Conservation (phyloP, 2,888 invertebrate species). For the Falcaria lacertinaria region DNA sequence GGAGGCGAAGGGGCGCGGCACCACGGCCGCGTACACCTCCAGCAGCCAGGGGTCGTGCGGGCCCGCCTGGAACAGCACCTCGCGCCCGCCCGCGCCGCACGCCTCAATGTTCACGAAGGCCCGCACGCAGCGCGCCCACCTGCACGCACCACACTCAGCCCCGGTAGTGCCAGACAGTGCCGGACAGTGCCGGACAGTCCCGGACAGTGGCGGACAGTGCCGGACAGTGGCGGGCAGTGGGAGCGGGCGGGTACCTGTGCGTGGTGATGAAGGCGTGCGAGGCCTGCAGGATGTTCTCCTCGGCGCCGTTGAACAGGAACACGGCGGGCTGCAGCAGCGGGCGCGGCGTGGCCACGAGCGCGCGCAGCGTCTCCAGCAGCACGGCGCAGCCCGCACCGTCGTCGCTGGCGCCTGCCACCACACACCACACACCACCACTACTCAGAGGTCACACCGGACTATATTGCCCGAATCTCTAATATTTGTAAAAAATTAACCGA, state of each 20-base stretch:
- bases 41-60: constrained; percentile 84
- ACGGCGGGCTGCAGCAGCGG: constrained; percentile 87
- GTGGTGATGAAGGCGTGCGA: constrained; percentile 95
- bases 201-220: too few species aligned
- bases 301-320: constrained; percentile 94
- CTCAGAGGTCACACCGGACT: too few species aligned
- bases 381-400: constrained; percentile 94
- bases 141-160: too few species aligned
- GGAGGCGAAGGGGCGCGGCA: constrained; percentile 91
- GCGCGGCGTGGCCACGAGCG: constrained; percentile 79
- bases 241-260: too few species aligned
- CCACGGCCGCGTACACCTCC: constrained; percentile 86
- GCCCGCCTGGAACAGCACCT: constrained; percentile 92
- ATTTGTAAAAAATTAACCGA: too few species aligned
- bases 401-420: constrained; percentile 89
- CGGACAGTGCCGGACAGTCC: too few species aligned
- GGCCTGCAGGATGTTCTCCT: constrained; percentile 91
- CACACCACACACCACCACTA: too few species aligned
- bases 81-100: constrained; percentile 92
- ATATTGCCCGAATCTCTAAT: too few species aligned
- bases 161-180: too few species aligned
- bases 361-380: constrained; percentile 89
- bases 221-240: too few species aligned
- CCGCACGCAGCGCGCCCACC: constrained; percentile 84
- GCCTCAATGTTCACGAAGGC: constrained; percentile 94